Evolutionary conservation across 2,113 vertebrate genomes (phyloP).

Genomic region (Bambusicola thoracicus): DNA sequence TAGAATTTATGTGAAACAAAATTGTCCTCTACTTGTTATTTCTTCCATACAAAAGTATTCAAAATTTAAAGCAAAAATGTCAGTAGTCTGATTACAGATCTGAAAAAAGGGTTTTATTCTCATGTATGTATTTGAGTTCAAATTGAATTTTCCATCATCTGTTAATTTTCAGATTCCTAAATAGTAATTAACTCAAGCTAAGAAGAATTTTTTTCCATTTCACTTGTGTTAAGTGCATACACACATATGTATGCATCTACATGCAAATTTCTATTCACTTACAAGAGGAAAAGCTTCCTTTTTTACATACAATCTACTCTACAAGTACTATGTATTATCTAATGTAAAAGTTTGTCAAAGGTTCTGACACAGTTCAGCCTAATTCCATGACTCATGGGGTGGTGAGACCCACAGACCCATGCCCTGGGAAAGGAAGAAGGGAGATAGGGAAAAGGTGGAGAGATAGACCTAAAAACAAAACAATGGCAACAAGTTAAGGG

Average conservation of each 20-base stretch:
- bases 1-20: not conserved
- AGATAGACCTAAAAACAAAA: too few relatives aligned
- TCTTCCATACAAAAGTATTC: not conserved
- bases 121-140: not conserved
- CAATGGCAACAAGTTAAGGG: too few relatives aligned
- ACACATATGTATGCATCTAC: not conserved
- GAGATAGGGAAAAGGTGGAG: too few relatives aligned
- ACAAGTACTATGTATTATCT: not conserved
- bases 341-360: not conserved
- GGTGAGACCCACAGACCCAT: too few relatives aligned
- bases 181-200: not conserved
- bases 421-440: too few relatives aligned
- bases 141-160: not conserved
- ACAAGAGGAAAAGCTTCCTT: not conserved
- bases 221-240: not conserved
- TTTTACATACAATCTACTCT: not conserved
- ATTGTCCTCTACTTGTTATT: not conserved
- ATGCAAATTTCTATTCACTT: not conserved
- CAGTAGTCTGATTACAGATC: not conserved
- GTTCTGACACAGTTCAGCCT: too few relatives aligned
- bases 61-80: not conserved
- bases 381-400: too few relatives aligned
- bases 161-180: conserved; percentile 19
- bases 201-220: not conserved
- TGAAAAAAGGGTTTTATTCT: not conserved